phyloP scores from a whole-genome alignment of 2,797 vertebrate species.

The Phoeniculus purpureus region DNA sequence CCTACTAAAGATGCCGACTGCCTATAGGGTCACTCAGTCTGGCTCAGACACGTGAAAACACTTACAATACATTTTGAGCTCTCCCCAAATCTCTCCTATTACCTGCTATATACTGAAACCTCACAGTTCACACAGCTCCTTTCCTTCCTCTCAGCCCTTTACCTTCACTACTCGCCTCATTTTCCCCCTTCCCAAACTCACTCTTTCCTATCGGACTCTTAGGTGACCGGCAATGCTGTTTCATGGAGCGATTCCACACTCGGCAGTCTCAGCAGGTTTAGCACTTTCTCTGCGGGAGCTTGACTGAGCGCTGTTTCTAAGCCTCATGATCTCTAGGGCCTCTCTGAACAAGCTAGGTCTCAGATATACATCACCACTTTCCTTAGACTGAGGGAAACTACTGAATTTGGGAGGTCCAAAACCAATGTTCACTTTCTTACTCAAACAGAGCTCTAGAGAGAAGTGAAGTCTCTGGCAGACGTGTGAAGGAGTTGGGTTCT shows the following conservation, averaged over 20 bases:
- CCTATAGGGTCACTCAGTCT: not conserved
- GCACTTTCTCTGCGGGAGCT: not conserved
- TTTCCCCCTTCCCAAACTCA: not conserved
- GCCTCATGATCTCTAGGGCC: not conserved
- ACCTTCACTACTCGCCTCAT: not conserved
- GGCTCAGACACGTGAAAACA: not conserved
- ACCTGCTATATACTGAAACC: not conserved
- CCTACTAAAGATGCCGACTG: not conserved
- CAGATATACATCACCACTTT: not conserved
- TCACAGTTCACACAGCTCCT: not conserved
- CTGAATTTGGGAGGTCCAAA: not conserved
- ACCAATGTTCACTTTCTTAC: not conserved
- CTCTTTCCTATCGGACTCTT: not conserved
- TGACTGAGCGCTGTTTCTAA: not conserved
- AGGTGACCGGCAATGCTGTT: constrained; percentile 4
- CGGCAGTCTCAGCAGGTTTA: not conserved
- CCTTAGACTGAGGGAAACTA: not conserved
- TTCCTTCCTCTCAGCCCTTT: not conserved
- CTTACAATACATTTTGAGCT: not conserved
- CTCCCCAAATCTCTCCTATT: not conserved
- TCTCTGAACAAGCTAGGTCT: not conserved
- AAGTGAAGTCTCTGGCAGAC: not conserved
- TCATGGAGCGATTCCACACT: not conserved
- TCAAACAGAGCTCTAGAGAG: not conserved
- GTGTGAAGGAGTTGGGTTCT: not conserved